A percentile compares a stretch with the other conserved stretches of the same genome.
phyloP scores from a whole-genome alignment of 2,888 invertebrate species.

The Epirrhoe tristata region DNA sequence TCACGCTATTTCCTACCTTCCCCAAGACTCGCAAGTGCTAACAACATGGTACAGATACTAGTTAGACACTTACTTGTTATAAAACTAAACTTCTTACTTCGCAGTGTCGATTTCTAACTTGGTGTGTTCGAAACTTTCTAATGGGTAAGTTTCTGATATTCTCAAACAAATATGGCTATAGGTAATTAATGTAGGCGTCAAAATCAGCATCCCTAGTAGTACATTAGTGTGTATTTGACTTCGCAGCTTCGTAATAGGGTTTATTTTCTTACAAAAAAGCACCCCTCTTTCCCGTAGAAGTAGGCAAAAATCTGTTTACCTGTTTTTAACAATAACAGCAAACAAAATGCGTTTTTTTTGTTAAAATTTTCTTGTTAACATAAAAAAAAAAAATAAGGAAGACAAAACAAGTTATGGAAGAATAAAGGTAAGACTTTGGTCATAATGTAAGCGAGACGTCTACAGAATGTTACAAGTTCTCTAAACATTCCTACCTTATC shows the following conservation, averaged over 20 bases:
- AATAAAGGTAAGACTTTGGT: too few relatives aligned
- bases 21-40: constrained; percentile 27
- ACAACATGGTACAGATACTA: constrained; percentile 33
- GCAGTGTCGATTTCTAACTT: constrained; percentile 42
- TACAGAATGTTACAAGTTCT: not conserved
- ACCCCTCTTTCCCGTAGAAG: too few relatives aligned
- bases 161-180: constrained; percentile 7
- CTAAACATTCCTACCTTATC: not conserved
- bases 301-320: too few relatives aligned
- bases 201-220: not conserved
- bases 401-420: not conserved
- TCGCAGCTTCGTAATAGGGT: too few relatives aligned
- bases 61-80: constrained; percentile 39
- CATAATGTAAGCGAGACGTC: too few relatives aligned
- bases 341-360: too few relatives aligned
- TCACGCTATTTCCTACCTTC: constrained; percentile 10
- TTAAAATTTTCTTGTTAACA: too few relatives aligned
- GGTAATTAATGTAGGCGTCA: not conserved
- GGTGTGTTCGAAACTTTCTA: constrained; percentile 39
- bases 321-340: too few relatives aligned
- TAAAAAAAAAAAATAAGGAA: too few relatives aligned
- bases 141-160: constrained; percentile 36
- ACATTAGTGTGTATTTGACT: not conserved
- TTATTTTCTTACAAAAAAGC: too few relatives aligned
- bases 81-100: constrained; percentile 44